Base-by-base conservation (phyloP, 1,140 invertebrate species). In the Papilio polytes region DNA sequence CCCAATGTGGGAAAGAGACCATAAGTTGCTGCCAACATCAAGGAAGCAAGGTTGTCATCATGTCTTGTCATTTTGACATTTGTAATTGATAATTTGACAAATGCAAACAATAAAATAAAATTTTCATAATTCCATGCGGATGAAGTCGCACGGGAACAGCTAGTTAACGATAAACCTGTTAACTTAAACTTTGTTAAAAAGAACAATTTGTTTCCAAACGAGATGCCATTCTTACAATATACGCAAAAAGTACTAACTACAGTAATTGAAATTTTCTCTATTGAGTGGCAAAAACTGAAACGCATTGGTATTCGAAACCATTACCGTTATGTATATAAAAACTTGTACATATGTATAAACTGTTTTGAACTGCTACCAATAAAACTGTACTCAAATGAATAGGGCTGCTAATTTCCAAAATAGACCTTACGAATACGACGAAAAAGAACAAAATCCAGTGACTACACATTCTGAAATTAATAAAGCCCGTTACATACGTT, bases 341-440 rank as follows among this genome's bases (percentile, higher is more conserved):
- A 63, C 63, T 70, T 70, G 63, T 70, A 70, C 13, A 70, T 12
- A 70, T 70, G 31, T 31, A 26, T 31, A 31, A 66, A 31, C 63
- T 70, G 26, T 36, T 70, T 70, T 13, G 63, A 13, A 70, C 26
- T 31, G 63, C 13, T 70, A 31, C 4, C 22, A 36, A 70, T 70
- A 70, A 70, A 70, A 70, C 12, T 70, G 18, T 20, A 70, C 26
- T 70, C 0, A 3, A 36, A 8, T 66, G 53, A 53, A 18, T 53
- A 53, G 51, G 18, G 51, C 18, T 53, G 18, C 7, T 18, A 53
- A 53, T 53, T 0, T n/a, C 3, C n/a, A 53, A 53, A 53, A 18
- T 56, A n/a, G 8, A 56, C 53, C 18, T 56, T 9, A 18, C 8
- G n/a, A 2, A 20, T 9, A 18, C 31, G 31, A 36, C 31, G 31